These are phyloP conservation scores for Dasysyrphus albostriatus DNA, from an alignment of 2,888 invertebrate genomes.

Conservation along the genomic window DNA sequence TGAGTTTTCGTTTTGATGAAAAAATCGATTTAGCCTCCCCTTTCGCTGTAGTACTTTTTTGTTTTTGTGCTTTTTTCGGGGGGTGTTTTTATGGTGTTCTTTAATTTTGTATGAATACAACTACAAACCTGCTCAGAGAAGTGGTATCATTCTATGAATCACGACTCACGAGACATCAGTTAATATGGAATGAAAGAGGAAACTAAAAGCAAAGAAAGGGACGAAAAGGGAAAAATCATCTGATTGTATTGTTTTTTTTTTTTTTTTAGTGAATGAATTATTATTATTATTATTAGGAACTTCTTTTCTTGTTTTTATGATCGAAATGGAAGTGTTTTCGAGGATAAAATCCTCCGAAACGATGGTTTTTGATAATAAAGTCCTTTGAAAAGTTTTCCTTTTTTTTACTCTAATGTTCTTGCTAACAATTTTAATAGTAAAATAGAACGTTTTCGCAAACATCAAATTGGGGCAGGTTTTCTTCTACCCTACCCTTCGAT, in stretches of 20 bases:
- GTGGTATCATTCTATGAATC: conserved; percentile 52
- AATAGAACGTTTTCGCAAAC: not conserved
- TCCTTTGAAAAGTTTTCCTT: not conserved
- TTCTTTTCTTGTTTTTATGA: not conserved
- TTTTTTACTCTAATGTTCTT: not conserved
- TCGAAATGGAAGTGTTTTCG: conserved; percentile 1
- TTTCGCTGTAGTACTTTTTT: conserved; percentile 37
- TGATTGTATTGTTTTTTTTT: conserved; percentile 26
- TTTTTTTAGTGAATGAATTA: conserved; percentile 15
- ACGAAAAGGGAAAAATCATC: conserved; percentile 33
- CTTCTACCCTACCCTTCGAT: not conserved
- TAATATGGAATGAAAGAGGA: conserved; percentile 23
- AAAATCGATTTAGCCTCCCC: conserved; percentile 66
- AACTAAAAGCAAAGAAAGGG: conserved; percentile 14
- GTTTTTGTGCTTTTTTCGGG: conserved; percentile 37
- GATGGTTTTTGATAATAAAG: conserved; percentile 28
- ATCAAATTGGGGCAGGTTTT: conserved; percentile 41
- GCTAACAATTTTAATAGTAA: not conserved
- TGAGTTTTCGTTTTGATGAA: conserved; percentile 33
- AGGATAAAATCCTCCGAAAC: not conserved
- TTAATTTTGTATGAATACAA: conserved; percentile 43
- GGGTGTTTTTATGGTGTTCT: conserved; percentile 43
- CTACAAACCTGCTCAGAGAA: conserved; percentile 26
- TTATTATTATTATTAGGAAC: conserved; percentile 17
- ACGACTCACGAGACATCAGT: conserved; percentile 46